Evolutionary conservation across 1,140 invertebrate genomes (phyloP), one percentile per base, ranked within the genome.

Genomic region (Sitobion miscanthi): DNA sequence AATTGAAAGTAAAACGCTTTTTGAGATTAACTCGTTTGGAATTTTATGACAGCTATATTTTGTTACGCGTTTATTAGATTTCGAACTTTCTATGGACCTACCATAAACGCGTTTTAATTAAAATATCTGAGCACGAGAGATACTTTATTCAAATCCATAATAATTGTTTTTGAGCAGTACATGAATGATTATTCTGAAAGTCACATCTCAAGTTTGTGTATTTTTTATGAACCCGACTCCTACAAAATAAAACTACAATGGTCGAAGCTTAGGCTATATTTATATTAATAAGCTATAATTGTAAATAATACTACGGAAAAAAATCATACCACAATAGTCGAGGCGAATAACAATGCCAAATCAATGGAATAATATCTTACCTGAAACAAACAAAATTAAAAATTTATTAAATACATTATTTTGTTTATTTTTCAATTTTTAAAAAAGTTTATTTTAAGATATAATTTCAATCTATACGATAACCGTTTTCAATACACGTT

Each of bases 311-410:
- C 11, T n/a, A 86, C 14, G 0, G 3, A 52, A 35, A 49, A 52
- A 52, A 77, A 5, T 35, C 88, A 57, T 90, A 90, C 88, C 88
- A n/a, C 49, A 38, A 42, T 52, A 23, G n/a, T 4, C 9, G 23
- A 89, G n/a, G 11, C 2, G 52, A 42, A 38, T 57, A 57, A 90
- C 23, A 90, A 54, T 38, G n/a, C 2, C 14, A 42, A 35, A 42
- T 88, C 30, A 21, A 54, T 49, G 20, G 7, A 54, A 88, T 45
- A 23, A 88, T 52, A 38, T 90, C 88, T 90, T 57, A 90, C 88
- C 88, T 90, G 88, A 57, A 90, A 90, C 52, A 90, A 57, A 90
- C 35, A 90, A 90, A 8, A 90, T 57, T 88, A 88, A 45, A 87
- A 87, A 38, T 38, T 25, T 47, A 86, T 30, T 45, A 30, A 69